These are phyloP conservation scores for Ageneiosus marmoratus DNA, from an alignment of 2,113 vertebrate species.

Conservation along the genomic window DNA sequence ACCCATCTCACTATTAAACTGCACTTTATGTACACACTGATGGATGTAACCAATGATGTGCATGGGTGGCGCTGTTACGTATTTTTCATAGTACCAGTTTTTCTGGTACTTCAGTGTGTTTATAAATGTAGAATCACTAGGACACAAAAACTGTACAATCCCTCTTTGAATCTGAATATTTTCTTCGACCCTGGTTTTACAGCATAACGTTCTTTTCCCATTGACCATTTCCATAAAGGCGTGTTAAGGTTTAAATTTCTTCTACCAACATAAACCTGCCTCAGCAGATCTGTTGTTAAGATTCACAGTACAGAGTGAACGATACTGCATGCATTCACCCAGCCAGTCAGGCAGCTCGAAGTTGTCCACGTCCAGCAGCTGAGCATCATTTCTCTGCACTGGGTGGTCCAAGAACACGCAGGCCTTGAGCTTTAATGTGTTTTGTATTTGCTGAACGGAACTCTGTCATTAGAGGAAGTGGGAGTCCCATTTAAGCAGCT, in stretches of 20 bases:
- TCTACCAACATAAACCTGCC: constrained; percentile 6
- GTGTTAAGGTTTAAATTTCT: not conserved
- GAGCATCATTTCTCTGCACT: constrained; percentile 32
- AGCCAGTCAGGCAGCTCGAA: not conserved
- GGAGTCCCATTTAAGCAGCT: constrained; percentile 55
- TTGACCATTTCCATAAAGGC: not conserved
- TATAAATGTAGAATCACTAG: not conserved
- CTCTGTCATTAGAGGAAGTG: constrained; percentile 57
- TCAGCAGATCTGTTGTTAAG: constrained; percentile 15
- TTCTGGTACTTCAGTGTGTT: too few relatives aligned
- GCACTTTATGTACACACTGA: too few relatives aligned
- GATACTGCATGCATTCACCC: not conserved
- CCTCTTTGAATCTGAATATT: not conserved
- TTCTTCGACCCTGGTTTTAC: not conserved
- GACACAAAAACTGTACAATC: not conserved
- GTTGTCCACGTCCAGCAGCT: constrained; percentile 27
- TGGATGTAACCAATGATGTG: too few relatives aligned
- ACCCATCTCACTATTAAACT: too few relatives aligned
- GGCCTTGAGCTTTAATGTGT: constrained; percentile 53
- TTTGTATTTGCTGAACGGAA: constrained; percentile 55
- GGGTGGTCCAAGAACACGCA: constrained; percentile 47
- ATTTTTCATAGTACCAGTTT: too few relatives aligned
- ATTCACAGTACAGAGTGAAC: not conserved
- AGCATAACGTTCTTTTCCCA: not conserved
- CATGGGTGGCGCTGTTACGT: too few relatives aligned